A percentile compares a stretch with the other conserved stretches of the same genome.
Evolutionary conservation across 2,113 vertebrate genomes (phyloP).

Genomic region (Strix uralensis): DNA sequence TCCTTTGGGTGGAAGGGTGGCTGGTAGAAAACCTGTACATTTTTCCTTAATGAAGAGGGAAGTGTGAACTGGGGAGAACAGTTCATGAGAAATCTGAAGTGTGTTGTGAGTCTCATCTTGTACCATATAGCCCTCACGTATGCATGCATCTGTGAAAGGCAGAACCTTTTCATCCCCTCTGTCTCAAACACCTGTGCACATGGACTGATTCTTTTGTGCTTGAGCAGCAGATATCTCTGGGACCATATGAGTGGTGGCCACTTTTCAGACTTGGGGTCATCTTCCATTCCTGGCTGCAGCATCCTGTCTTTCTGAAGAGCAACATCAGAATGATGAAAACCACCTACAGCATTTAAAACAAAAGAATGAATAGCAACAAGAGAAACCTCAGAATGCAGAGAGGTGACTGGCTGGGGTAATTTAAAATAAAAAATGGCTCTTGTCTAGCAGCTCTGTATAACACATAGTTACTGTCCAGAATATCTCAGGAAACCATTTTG

Average conservation of each 20-base stretch:
- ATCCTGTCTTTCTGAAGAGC: not conserved
- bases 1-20: not conserved
- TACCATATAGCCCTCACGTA: rapidly evolving
- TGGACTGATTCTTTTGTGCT: not conserved
- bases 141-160: not conserved
- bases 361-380: not conserved
- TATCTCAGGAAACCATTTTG: slow-evolving; percentile 53
- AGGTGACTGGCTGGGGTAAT: slow-evolving; percentile 44
- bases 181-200: not conserved
- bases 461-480: slow-evolving; percentile 39
- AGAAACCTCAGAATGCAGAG: slow-evolving; percentile 22
- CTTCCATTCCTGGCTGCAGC: not conserved
- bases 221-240: not conserved
- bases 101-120: not conserved
- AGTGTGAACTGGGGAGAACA: not conserved
- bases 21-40: not conserved
- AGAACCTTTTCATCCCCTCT: not conserved
- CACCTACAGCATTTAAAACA: not conserved
- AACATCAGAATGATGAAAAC: not conserved
- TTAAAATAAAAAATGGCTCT: slow-evolving; percentile 61
- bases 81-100: not conserved
- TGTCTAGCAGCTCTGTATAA: slow-evolving; percentile 53
- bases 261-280: not conserved
- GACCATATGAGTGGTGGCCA: not conserved
- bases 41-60: not conserved